Evolutionary conservation across 2,113 vertebrate genomes (phyloP), one percentile per base, ranked within the genome.

Genomic region (Bagarius yarrelli): DNA sequence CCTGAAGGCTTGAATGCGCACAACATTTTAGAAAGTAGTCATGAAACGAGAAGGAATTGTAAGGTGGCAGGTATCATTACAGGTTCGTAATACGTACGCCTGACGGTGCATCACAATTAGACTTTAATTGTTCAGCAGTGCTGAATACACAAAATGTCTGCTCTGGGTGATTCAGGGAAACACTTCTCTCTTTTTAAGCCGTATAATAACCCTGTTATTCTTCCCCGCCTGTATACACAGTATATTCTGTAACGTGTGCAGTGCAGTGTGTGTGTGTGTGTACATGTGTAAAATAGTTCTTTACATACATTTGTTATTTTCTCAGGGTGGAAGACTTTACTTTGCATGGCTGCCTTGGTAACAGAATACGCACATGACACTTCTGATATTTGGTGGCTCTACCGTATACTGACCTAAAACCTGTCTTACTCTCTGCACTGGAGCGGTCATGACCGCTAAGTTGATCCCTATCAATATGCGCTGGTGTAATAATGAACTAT

Each of bases 381-480:
- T 64, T 63, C 40, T 50, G 40, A 47, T 25, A 30, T 60, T 76
- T 36, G 27, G 73, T 25, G 11, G 21, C 55, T 60, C 15, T 18
- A 59, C 21, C 3, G n/a, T 27, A 40, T 56, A 25, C 57, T 30
- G 74, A 40, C 36, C 18, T 76, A n/a, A 57, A 40, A 44, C 36
- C 71, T 74, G 64, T 84, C 79, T 80, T 4, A 55, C 85, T 86
- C 81, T 52, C 75, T 83, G 52, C 81, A 84, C 83, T 52, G 47
- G 69, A 71, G 11, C 50, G 30, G 15, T 71, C 69, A 52, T 18
- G n/a, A 25, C 44, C 13, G 36, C 23, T 69, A 71, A 19, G 44
- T 13, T 47, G 52, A 32, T 30, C 47, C 25, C 69, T 53, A 32
- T 21, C 15, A 8, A 52, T 30, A 52, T 1, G 47, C 23, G 25